Percentiles rank a stretch among this genome's conserved stretches.
Conservation (phyloP, 2,888 invertebrate genomes). For the Mylabris sibirica region DNA sequence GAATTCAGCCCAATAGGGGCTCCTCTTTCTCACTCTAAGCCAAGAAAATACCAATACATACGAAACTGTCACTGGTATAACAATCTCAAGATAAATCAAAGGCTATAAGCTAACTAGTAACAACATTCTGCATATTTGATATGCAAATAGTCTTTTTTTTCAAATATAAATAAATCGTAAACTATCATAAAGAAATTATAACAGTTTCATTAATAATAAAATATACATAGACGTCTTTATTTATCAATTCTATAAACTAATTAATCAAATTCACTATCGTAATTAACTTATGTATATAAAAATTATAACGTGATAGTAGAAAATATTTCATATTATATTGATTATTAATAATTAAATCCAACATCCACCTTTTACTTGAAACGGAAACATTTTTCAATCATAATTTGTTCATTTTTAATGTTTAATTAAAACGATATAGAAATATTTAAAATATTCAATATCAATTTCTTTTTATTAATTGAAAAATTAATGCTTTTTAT, state of each 20-base stretch:
- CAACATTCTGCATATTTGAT: neutral
- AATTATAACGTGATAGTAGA: neutral
- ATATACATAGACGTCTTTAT: neutral
- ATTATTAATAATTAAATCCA: neutral
- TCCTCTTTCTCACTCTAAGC: neutral
- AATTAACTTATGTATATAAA: neutral
- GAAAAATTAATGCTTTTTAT: neutral
- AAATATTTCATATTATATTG: neutral
- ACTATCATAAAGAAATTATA: neutral
- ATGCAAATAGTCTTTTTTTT: neutral
- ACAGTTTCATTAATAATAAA: neutral
- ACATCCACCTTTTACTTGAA: neutral
- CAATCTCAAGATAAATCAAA: neutral
- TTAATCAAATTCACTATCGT: neutral
- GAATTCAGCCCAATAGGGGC: slow-evolving; percentile 1
- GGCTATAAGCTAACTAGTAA: neutral
- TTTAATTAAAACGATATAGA: neutral
- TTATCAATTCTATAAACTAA: neutral
- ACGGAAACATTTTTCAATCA: neutral
- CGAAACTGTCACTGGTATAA: neutral
- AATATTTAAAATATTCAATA: too few species aligned
- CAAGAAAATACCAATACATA: neutral
- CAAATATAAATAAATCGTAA: too few species aligned
- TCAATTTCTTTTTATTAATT: slow-evolving; percentile 21
- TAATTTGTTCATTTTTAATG: neutral